Evolutionary conservation across 2,113 vertebrate species (phyloP), one percentile per base, ranked within the genome.

Genomic region (Motacilla alba): DNA sequence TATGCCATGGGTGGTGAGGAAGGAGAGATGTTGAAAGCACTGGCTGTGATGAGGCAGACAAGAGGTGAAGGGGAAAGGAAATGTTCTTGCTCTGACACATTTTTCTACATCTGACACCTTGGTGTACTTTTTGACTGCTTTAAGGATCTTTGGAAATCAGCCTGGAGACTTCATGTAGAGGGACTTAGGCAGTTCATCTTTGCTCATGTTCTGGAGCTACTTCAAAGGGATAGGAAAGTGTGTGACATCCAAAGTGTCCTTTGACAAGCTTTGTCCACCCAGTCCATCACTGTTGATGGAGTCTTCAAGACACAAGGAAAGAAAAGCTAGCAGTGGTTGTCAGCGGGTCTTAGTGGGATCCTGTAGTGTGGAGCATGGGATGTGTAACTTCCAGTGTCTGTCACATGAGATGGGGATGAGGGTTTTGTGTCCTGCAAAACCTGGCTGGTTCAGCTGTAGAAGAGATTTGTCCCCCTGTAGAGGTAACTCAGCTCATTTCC

Each of bases 311-410:
- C 64, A 60, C 10, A 37, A 43, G 15, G 31, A 46, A 68, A 49
- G 64, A 83, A 78, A 59, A 81, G 5, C 3, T 37, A 31, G 18
- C n/a, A 52, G 26, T n/a, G 6, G 10, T 27, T 55, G 15, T 55
- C 37, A 63, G 47, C 47, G 8, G 23, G 4, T 62, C 53, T 43
- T 26, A 0, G 8, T 78, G 33, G 44, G 9, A 78, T 56, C 56
- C 30, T 3, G 1, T 30, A n/a, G 5, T 3, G 33, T 7, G 2
- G 23, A 47, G 2, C 6, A 31, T 1, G 2, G 39, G 4, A 24
- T 3, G 9, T 11, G 17, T 0, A 1, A 63, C 47, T 73, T 35
- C 10, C 24, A 28, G 26, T 67, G 22, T 35, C 35, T 72, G 55
- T 21, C 60, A 55, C 17, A 10, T 24, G 80, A 89, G 31, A 13